Evolutionary conservation across 1,140 invertebrate genomes (phyloP), one percentile per base, ranked within the genome.

Genomic region (Fopius arisanus): DNA sequence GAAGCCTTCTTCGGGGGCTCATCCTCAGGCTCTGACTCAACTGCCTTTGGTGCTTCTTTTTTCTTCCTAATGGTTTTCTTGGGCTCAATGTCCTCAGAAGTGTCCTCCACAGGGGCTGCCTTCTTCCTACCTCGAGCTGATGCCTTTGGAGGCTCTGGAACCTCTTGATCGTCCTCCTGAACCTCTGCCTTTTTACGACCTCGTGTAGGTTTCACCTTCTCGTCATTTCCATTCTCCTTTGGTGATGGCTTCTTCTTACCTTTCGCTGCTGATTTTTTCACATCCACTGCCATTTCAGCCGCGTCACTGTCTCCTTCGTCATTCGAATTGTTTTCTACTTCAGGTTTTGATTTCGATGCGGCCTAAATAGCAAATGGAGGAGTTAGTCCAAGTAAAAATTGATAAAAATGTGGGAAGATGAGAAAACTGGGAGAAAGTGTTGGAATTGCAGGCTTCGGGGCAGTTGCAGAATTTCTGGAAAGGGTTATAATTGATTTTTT

Each of bases 341-440:
- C 26, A 16, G 67, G 62, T 59, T 83, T 82, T 41, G 71, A 76
- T 69, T 75, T 74, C 62, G 80, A 80, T 9, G 67, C 19, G 9
- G 43, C 29, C 7, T 37, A 40, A 73, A 74, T 68, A 28, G 51
- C 28, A 63, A 37, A 54, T 16, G 48, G n/a, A n/a, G n/a, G n/a
- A n/a, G n/a, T n/a, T n/a, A n/a, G n/a, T n/a, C n/a, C n/a, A 67
- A 59, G 62, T 54, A 37, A 31, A 19, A 66, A 66, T 75, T 43
- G 66, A 23, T 29, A 21, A 14, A 70, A 70, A 9, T 19, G 16
- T 43, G 43, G 1, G 9, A 51, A 19, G 2, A 14, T 16, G 19
- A 37, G 9, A 37, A 37, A 37, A 37, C 9, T 37, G 33, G 33
- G 3, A 12, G 3, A 37, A 9, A n/a, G n/a, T n/a, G n/a, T n/a